phyloP scores from a whole-genome alignment of 2,113 vertebrate genomes.

The Protobothrops flavoviridis region DNA sequence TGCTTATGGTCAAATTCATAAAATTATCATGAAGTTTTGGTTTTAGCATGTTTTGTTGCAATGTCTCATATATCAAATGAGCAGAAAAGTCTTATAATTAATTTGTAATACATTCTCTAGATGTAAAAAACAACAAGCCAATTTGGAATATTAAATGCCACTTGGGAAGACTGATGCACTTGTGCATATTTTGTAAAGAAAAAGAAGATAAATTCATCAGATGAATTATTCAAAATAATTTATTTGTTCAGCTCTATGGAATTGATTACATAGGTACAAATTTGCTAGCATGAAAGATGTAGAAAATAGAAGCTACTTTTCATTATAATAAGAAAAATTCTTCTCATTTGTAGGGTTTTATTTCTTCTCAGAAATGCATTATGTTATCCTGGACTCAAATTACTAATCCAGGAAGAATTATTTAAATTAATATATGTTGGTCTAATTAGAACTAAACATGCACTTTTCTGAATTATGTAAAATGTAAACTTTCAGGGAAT shows the following conservation, averaged over 20 bases:
- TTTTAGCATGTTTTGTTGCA: not conserved
- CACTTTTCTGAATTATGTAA: too few species aligned
- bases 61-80: not conserved
- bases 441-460: not conserved
- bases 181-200: conserved; percentile 48
- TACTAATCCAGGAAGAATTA: not conserved
- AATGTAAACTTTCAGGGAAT: not conserved
- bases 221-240: conserved; percentile 58
- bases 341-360: conserved; percentile 23
- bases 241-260: conserved; percentile 50
- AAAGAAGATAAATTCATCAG: conserved; percentile 38
- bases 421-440: not conserved
- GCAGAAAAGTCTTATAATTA: not conserved
- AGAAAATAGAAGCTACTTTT: conserved; percentile 14
- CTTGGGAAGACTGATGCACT: conserved; percentile 43
- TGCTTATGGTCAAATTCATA: not conserved
- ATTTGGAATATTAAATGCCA: conserved; percentile 48
- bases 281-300: conserved; percentile 30
- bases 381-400: not conserved
- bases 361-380: conserved; percentile 29
- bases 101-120: not conserved
- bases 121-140: conserved; percentile 28
- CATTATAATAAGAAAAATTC: conserved; percentile 28
- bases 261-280: conserved; percentile 23
- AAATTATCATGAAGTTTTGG: not conserved